A percentile compares a stretch with the other conserved stretches of the same genome.
These are phyloP conservation scores for Nycteola revayana DNA, from an alignment of 2,888 invertebrate species.

Conservation along the genomic window DNA sequence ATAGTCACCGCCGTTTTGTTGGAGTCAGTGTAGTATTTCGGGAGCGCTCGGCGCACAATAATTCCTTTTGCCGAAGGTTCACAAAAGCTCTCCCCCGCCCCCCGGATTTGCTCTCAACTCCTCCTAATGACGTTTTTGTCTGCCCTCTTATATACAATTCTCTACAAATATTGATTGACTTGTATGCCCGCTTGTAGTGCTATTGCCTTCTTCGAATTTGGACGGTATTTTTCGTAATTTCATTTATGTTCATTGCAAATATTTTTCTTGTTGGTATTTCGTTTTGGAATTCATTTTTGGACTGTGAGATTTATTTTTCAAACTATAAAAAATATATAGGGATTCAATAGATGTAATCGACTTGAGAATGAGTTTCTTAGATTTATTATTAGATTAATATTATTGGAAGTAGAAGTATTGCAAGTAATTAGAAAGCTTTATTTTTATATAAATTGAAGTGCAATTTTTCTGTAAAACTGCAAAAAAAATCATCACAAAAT, in stretches of 20 bases:
- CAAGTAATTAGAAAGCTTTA: too few relatives aligned
- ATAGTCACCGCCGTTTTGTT: constrained; percentile 6
- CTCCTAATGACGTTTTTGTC: constrained; percentile 58
- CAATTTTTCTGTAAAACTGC: too few relatives aligned
- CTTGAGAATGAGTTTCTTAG: too few relatives aligned
- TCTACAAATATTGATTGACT: constrained; percentile 48
- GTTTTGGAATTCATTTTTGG: constrained; percentile 7
- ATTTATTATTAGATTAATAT: too few relatives aligned
- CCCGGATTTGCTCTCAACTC: constrained; percentile 44
- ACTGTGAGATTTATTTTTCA: too few relatives aligned
- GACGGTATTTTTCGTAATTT: constrained; percentile 1
- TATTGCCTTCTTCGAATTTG: constrained; percentile 21
- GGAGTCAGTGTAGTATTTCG: constrained; percentile 39
- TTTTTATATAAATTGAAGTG: too few relatives aligned
- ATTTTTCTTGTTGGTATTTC: constrained; percentile 19
- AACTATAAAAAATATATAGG: too few relatives aligned
- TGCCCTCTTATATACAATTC: constrained; percentile 37
- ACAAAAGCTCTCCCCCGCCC: constrained; percentile 42
- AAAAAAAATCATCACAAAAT: too few relatives aligned
- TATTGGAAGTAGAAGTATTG: too few relatives aligned
- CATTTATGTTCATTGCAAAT: constrained; percentile 5
- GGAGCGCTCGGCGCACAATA: constrained; percentile 39
- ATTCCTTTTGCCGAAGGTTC: constrained; percentile 38
- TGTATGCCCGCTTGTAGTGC: constrained; percentile 30
- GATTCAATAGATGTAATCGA: too few relatives aligned